A percentile compares a stretch with the other conserved stretches of the same genome.
phyloP scores from a whole-genome alignment of 2,797 vertebrate genomes.

The Oreochromis grahami region DNA sequence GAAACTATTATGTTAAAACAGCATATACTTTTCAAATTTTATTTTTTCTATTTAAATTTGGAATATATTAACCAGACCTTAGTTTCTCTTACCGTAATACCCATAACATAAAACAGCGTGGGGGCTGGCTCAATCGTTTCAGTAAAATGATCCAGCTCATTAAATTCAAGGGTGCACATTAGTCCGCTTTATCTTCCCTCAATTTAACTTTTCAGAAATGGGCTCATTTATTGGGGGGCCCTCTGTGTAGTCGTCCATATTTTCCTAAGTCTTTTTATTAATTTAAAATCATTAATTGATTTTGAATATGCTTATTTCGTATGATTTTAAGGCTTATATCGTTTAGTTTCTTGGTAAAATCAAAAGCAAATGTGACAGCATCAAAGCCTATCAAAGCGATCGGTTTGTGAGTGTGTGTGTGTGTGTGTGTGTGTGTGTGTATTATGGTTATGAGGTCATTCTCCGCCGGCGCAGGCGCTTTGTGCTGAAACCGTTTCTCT shows the following conservation, averaged over 20 bases:
- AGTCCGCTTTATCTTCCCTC: not conserved
- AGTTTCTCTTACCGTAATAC: not conserved
- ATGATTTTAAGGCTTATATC: not conserved
- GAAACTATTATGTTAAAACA: not conserved
- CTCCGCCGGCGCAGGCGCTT: slow-evolving; percentile 58
- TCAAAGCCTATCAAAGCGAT: not conserved
- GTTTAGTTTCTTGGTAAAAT: not conserved
- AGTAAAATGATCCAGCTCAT: not conserved
- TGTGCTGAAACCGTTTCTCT: slow-evolving; percentile 38
- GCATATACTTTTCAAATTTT: not conserved
- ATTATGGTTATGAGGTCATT: slow-evolving; percentile 56
- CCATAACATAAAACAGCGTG: not conserved
- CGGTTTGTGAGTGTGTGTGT: not conserved
- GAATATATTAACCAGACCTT: not conserved
- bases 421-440: not conserved
- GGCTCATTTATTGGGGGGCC: not conserved
- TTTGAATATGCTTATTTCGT: not conserved
- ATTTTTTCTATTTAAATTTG: not conserved
- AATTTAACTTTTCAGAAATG: not conserved
- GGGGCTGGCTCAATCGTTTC: not conserved
- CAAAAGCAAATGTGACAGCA: not conserved
- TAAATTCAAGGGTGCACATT: not conserved
- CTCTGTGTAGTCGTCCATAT: not conserved
- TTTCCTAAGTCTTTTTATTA: not conserved
- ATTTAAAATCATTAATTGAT: not conserved